These are phyloP conservation scores for Urocitellus parryii DNA, from an alignment of 2,113 vertebrate genomes.

Conservation along the genomic window DNA sequence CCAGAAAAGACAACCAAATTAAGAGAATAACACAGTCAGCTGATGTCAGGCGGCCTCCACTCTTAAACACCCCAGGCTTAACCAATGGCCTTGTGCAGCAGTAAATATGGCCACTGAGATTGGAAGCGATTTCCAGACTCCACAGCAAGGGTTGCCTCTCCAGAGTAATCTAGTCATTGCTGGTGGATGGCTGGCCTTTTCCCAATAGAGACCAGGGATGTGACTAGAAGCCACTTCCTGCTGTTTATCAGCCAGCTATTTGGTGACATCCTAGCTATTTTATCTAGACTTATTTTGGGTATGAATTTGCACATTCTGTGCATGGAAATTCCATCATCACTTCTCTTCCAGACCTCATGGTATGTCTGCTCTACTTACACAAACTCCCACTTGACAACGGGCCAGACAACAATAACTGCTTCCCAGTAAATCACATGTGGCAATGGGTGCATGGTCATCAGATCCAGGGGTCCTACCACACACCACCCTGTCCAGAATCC, in stretches of 20 bases:
- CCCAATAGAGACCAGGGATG: background rate
- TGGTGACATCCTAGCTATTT: background rate
- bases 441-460: too few species aligned
- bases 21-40: accelerated
- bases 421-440: background rate
- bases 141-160: too few species aligned
- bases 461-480: too few species aligned
- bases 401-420: background rate
- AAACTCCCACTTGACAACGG: background rate
- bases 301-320: background rate
- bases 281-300: background rate
- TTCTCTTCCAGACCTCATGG: background rate
- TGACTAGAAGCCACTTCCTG: background rate
- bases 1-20: background rate
- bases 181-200: background rate
- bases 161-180: too few species aligned
- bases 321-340: background rate
- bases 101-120: background rate
- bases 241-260: background rate
- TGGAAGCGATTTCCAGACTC: accelerated
- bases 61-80: background rate
- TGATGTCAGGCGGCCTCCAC: too few species aligned
- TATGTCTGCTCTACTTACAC: background rate
- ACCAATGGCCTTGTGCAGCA: accelerated
- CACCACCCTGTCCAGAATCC: background rate